Percentiles rank a stretch among this genome's conserved stretches.
phyloP scores from a whole-genome alignment of 2,797 vertebrate genomes.

The Sphenopsis melanotis region DNA sequence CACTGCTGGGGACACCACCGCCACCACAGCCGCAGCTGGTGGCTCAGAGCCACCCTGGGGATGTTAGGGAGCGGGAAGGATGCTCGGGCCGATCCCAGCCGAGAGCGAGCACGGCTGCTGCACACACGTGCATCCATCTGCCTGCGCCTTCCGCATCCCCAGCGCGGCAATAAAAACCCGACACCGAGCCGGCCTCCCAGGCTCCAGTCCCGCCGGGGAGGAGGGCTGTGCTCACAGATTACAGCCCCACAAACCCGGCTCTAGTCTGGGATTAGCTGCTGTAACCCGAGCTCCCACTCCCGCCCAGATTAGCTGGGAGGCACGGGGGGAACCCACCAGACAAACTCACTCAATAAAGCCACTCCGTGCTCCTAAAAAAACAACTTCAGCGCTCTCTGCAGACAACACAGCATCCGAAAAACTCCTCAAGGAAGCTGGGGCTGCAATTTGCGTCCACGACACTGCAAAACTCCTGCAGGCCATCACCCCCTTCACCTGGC shows the following conservation, averaged over 20 bases:
- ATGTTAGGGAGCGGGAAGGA: not conserved
- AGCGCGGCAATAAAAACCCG: not conserved
- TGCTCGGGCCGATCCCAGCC: not conserved
- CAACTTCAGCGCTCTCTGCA: not conserved
- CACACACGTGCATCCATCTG: not conserved
- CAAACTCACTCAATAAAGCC: not conserved
- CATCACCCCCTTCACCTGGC: not conserved
- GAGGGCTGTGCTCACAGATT: not conserved
- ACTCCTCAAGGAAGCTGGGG: not conserved
- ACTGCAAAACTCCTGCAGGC: not conserved
- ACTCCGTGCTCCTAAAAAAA: not conserved
- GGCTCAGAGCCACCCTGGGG: not conserved
- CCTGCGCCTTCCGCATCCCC: not conserved
- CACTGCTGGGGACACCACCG: accelerated
- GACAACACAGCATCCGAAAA: not conserved
- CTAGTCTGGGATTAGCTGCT: not conserved
- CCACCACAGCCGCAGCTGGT: not conserved
- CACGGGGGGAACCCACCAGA: not conserved
- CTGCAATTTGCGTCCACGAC: accelerated
- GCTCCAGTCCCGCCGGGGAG: not conserved
- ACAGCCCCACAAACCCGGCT: not conserved
- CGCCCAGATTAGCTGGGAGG: not conserved
- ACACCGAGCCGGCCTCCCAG: not conserved
- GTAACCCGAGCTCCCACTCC: not conserved
- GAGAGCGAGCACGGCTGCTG: not conserved